Base-by-base conservation (phyloP, 2,888 invertebrate genomes). In the Noctua pronuba region DNA sequence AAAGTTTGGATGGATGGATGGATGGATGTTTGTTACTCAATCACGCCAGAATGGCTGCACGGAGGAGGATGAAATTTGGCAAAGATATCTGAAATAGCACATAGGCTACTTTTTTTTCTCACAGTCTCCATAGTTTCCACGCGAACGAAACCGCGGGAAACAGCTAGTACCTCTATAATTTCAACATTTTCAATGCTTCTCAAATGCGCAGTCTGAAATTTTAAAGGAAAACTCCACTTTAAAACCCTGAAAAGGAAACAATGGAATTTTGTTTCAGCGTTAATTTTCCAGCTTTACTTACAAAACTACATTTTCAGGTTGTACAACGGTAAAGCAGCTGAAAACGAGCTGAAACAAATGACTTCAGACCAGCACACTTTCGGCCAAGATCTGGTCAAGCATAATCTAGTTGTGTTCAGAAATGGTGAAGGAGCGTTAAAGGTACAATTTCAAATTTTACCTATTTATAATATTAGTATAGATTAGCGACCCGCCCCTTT, bases 271-370 rank as follows among this genome's bases (percentile, higher is more conserved):
- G 31, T 2, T 60, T 31, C 31, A 28, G 16, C 58, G 28, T 28
- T 60, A 31, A 1, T 18, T 31, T 58, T 60, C 18, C 18, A 31
- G 2, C 28, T 28, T 58, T 7, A 58, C 6, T 58, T 16, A 28
- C 28, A 2, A 18, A 0, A 16, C 2, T 28, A 64, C 6, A 64
- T 64, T 60, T 90, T 16, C 85, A 97, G 98, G 97, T 96, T 99
- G 52, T 99, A 99, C 93, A 99, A 99, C 92, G 99, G 99, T 4
- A 98, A 98, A 90, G 98, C 99, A 7, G 99, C 99, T 28, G 99
- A 99, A 96, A 98, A 98, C 67, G 99, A 99, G 94, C 97, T 99
- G 97, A 99, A 97, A 96, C 98, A 94, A 96, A 99, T 95, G 93
- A 99, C 96, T 95, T 98, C 97, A 95, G 98, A 95, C 94, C 98